Evolutionary conservation across 2,888 invertebrate genomes (phyloP), one percentile per base, ranked within the genome.

Genomic region (Siphonodentalium dalli): DNA sequence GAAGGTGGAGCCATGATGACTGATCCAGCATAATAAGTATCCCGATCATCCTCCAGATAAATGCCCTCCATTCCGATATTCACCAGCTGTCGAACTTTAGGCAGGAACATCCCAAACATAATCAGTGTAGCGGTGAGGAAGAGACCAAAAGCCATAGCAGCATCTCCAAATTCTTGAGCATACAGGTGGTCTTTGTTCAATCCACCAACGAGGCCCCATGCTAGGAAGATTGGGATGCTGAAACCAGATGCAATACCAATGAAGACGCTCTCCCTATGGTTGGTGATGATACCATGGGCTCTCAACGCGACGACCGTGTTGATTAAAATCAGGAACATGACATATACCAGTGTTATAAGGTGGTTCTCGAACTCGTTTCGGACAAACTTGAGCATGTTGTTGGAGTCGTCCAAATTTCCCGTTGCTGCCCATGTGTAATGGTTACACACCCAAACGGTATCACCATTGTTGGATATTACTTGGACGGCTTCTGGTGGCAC

Each of bases 231-330:
- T 45, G 92, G 92, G 58, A 94, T 89, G 62, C 90, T 88, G 55
- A 92, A 89, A 35, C 92, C 91, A 41, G 92, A 89, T 20, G 93
- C 90, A 65, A 92, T 87, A 13, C 93, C 93, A 69, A 95, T 93
- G 82, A 93, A 95, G 29, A 91, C 90, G 39, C 94, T 91, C 82
- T 95, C 95, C 44, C 94, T 87, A 81, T 93, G 93, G 83, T 95
- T 95, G 83, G 94, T 94, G 51, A 93, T 88, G 58, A 94, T 92
- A 44, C 92, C 90, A 42, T 83, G 79, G 46, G 93, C 91, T 38
- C 63, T 69, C 62, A 93, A 86, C 46, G 93, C 91, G 69, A 94
- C 85, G 50, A 92, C 87, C 56, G 91, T 89, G 52, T 93, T 93
- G 72, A 92, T 89, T 42, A 91, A 84, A 66, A 93, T 89, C 55